These are phyloP conservation scores for Sinotaia quadrata DNA, from an alignment of 2,888 invertebrate genomes.

Conservation along the genomic window DNA sequence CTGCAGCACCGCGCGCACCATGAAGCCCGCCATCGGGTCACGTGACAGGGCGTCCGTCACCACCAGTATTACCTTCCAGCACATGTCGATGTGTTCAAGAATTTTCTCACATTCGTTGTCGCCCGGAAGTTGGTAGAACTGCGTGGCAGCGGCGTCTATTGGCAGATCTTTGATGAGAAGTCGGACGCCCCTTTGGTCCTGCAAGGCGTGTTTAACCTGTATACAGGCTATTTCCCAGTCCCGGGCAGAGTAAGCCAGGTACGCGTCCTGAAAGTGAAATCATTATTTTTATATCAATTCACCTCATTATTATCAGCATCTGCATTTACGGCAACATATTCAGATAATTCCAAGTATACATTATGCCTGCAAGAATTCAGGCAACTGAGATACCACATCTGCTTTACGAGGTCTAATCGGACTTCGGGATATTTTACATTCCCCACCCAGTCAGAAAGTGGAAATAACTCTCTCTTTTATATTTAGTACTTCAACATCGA, in stretches of 20 bases:
- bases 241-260: neutral
- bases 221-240: neutral
- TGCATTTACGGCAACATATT: too few species aligned
- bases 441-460: too few species aligned
- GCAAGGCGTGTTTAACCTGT: neutral
- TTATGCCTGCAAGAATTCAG: too few species aligned
- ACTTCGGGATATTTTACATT: too few species aligned
- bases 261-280: constrained; percentile 3
- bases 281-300: too few species aligned
- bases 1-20: constrained; percentile 1
- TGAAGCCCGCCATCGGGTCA: neutral
- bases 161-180: constrained; percentile 9
- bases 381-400: too few species aligned
- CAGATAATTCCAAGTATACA: too few species aligned
- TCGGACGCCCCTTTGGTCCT: neutral
- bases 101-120: constrained; percentile 2
- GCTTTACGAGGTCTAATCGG: too few species aligned
- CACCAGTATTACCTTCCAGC: neutral
- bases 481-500: too few species aligned
- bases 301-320: too few species aligned
- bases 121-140: neutral
- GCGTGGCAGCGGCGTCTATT: neutral
- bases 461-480: too few species aligned
- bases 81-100: neutral
- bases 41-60: neutral